Evolutionary conservation across 2,888 invertebrate species (phyloP).

Genomic region (Morpho deidamia): DNA sequence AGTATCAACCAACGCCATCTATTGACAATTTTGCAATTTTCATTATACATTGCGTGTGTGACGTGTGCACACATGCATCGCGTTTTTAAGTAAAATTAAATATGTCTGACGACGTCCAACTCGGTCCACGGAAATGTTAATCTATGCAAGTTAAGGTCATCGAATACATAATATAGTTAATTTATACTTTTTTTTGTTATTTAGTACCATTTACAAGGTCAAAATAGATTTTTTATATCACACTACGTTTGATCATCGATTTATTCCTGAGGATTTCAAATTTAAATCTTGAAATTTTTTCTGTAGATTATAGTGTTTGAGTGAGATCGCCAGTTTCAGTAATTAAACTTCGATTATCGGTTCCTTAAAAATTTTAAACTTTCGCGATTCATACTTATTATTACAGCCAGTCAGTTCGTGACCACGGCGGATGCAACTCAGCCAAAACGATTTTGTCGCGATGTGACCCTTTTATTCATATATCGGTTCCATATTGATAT

Average conservation of each 20-base stretch:
- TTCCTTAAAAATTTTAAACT: no score
- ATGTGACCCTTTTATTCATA: no score
- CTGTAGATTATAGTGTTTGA: no score
- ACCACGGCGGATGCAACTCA: no score
- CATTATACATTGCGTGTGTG: background rate
- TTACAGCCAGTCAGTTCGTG: no score
- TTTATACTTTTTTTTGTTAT: constrained; percentile 27
- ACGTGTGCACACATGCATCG: constrained; percentile 23
- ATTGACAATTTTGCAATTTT: background rate
- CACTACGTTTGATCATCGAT: no score
- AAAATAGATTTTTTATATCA: background rate
- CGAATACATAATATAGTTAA: constrained; percentile 33
- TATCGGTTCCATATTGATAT: no score
- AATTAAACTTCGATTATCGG: background rate
- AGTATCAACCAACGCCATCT: constrained; percentile 26
- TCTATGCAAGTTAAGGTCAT: constrained; percentile 62
- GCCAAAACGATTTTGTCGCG: no score
- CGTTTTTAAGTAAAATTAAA: constrained; percentile 32
- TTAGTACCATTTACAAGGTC: constrained; percentile 10
- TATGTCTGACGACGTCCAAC: constrained; percentile 46
- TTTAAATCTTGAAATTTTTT: no score
- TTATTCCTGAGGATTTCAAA: no score
- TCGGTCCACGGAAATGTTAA: constrained; percentile 53
- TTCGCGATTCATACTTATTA: no score
- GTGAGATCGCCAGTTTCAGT: no score